Evolutionary conservation across 1,140 invertebrate species (phyloP).

Genomic region (Pygmarrhopalites habei): DNA sequence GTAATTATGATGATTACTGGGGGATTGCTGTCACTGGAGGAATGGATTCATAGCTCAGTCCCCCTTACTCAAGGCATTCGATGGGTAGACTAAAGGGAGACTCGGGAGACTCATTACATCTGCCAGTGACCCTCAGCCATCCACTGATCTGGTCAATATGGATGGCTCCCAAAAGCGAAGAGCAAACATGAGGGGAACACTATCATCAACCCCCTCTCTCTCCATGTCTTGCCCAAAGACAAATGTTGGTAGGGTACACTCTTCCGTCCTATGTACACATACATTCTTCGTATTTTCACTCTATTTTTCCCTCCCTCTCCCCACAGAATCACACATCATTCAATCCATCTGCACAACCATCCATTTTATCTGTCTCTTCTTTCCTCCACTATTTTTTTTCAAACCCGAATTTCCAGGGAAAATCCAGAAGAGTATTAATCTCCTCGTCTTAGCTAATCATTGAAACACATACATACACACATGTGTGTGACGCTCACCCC

Average conservation of each 20-base stretch:
- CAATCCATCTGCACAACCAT: slow-evolving; percentile 1
- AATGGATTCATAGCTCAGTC: not conserved
- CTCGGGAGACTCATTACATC: slow-evolving; percentile 34
- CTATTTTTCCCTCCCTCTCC: too few species aligned
- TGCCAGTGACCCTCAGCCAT: slow-evolving; percentile 25
- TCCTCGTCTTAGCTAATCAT: too few species aligned
- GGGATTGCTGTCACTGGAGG: too few species aligned
- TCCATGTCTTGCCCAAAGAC: too few species aligned
- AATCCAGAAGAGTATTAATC: too few species aligned
- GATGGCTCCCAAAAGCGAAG: slow-evolving; percentile 34
- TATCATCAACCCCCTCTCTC: not conserved
- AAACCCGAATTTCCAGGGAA: too few species aligned
- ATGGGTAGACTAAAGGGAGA: too few species aligned
- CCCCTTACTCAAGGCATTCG: not conserved
- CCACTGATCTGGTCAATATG: slow-evolving; percentile 31
- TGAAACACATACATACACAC: not conserved
- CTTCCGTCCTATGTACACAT: too few species aligned
- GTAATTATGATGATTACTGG: too few species aligned
- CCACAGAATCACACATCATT: slow-evolving; percentile 14
- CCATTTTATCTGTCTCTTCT: too few species aligned
- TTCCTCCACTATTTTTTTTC: too few species aligned
- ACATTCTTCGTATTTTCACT: slow-evolving; percentile 8
- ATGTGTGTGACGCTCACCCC: not conserved
- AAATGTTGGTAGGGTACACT: too few species aligned
- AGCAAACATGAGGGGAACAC: slow-evolving; percentile 24